Evolutionary conservation across 53 echinoderm and acorn worm species (phyloP).

Genomic region (Echinarachnius parma): DNA sequence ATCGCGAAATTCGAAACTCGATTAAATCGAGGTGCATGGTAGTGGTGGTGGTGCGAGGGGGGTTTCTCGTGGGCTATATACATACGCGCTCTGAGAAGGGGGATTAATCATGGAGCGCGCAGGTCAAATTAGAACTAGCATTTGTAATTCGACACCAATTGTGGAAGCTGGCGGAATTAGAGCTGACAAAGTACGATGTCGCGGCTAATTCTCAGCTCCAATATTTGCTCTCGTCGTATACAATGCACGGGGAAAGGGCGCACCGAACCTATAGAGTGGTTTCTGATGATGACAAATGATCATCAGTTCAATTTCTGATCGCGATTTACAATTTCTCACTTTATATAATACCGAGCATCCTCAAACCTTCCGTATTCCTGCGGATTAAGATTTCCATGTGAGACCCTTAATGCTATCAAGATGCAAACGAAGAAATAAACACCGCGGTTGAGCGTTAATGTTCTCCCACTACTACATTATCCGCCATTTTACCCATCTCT

Average conservation of each 20-base stretch:
- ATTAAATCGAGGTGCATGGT: conserved; percentile 27
- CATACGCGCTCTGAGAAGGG: conserved; percentile 37
- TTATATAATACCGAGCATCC: too few relatives aligned
- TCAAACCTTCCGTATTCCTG: conserved; percentile 22
- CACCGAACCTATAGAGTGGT: conserved; percentile 41
- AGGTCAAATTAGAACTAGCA: conserved; percentile 56
- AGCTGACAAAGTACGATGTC: conserved; percentile 52
- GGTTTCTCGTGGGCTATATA: conserved; percentile 29
- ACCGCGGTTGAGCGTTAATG: conserved; percentile 25
- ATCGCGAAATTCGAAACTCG: conserved; percentile 56
- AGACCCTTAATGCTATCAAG: conserved; percentile 43
- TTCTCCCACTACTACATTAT: too few relatives aligned
- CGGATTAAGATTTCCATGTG: conserved; percentile 27
- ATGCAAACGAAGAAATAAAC: conserved; percentile 50
- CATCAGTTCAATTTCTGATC: too few relatives aligned
- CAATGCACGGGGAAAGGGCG: conserved; percentile 39
- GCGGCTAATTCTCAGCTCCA: conserved; percentile 48
- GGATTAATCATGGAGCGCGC: conserved; percentile 47
- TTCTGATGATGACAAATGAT: too few relatives aligned
- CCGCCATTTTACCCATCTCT: conserved; percentile 1
- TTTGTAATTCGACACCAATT: conserved; percentile 47
- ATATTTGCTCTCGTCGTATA: conserved; percentile 52
- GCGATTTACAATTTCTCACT: too few relatives aligned
- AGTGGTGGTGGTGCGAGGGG: too few relatives aligned
- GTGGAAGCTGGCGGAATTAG: conserved; percentile 51